Conservation (phyloP, 2,888 invertebrate species). For the Meteorus cinctellus region DNA sequence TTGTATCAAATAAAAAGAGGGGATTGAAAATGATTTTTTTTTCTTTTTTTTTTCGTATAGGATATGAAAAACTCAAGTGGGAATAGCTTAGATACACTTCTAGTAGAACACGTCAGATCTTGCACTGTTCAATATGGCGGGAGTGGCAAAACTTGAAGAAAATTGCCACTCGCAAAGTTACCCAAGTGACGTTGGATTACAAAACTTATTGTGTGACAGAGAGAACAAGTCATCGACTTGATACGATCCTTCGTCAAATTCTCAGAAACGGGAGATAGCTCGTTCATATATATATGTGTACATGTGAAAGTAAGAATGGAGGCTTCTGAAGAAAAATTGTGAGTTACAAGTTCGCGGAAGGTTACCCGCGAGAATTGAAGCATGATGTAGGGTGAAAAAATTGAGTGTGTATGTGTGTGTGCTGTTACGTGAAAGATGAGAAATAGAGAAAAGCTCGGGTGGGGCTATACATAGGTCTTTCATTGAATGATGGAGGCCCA, state of each 20-base stretch:
- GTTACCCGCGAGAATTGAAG: constrained; percentile 40
- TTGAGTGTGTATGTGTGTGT: constrained; percentile 20
- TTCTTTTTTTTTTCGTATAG: not conserved
- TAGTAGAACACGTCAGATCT: not conserved
- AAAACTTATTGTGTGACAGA: constrained; percentile 55
- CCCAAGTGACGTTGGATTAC: constrained; percentile 56
- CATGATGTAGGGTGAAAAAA: constrained; percentile 36
- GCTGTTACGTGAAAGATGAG: constrained; percentile 29
- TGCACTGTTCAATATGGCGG: not conserved
- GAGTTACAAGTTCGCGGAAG: constrained; percentile 46
- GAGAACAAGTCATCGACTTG: constrained; percentile 50
- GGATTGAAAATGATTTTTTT: not conserved
- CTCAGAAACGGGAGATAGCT: not conserved
- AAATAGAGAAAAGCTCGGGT: constrained; percentile 43
- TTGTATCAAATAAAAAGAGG: not conserved
- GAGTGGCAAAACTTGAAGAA: constrained; percentile 41
- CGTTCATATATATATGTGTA: constrained; percentile 2
- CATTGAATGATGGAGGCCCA: constrained; percentile 57
- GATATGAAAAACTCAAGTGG: constrained; percentile 5
- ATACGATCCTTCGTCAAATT: not conserved
- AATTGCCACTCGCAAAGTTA: constrained; percentile 60
- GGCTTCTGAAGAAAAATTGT: constrained; percentile 34
- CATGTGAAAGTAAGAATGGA: not conserved
- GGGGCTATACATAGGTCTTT: constrained; percentile 50
- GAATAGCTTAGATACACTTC: not conserved